Percentiles rank a stretch among this genome's conserved stretches.
phyloP scores from a whole-genome alignment of 2,113 vertebrate genomes.

The Sciurus niger region DNA sequence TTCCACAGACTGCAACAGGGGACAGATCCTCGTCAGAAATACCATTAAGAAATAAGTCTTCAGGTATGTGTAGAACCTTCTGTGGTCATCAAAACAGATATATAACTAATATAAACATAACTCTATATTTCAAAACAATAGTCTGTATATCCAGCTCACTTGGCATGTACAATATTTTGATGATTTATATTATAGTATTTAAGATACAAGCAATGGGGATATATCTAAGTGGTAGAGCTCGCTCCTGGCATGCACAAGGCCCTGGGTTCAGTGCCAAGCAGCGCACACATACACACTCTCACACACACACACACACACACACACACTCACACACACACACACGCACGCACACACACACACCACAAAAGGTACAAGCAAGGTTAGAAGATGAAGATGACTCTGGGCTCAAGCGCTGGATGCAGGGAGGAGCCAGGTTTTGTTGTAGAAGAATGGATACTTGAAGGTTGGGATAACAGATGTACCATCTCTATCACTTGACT shows the following conservation, averaged over 20 bases:
- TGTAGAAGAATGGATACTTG: slow-evolving; percentile 43
- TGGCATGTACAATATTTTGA: neutral
- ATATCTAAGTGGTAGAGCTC: neutral
- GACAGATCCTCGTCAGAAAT: neutral
- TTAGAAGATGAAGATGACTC: neutral
- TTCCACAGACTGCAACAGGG: neutral
- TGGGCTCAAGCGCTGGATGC: neutral
- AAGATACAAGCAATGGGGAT: neutral
- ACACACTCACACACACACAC: too few species aligned
- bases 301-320: neutral
- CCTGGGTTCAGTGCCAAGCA: neutral
- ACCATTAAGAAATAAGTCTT: neutral
- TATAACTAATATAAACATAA: neutral
- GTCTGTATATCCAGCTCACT: neutral
- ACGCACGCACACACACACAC: neutral
- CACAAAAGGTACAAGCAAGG: neutral
- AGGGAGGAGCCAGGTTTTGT: neutral
- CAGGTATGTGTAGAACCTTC: neutral
- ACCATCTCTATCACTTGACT: neutral
- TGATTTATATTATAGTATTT: neutral
- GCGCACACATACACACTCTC: neutral
- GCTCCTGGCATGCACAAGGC: neutral
- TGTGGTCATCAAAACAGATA: neutral
- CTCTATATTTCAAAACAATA: slow-evolving; percentile 27
- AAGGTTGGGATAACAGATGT: neutral